Conservation (phyloP, 2,888 invertebrate species). For the Minunthozetes semirufus region DNA sequence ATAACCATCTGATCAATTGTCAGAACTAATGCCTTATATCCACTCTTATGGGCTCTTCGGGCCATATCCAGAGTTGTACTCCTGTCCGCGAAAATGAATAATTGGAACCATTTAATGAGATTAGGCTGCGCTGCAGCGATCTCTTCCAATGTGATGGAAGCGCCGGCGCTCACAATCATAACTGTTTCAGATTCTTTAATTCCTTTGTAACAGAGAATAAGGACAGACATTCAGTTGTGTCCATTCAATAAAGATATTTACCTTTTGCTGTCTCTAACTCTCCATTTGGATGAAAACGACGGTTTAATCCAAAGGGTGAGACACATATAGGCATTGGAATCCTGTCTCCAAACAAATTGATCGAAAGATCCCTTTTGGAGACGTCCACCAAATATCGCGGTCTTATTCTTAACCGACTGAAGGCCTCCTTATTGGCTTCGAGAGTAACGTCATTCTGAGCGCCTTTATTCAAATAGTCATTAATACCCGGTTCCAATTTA, state of each 20-base stretch:
- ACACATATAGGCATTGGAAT: slow-evolving; percentile 64
- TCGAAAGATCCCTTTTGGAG: slow-evolving; percentile 43
- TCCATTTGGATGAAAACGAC: slow-evolving; percentile 64
- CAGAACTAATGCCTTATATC: slow-evolving; percentile 76
- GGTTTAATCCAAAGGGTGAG: slow-evolving; percentile 70
- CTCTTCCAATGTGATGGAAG: slow-evolving; percentile 81
- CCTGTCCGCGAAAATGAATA: slow-evolving; percentile 76
- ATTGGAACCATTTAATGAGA: slow-evolving; percentile 78
- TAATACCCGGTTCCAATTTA: not conserved
- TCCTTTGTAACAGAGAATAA: not conserved
- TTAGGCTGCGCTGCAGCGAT: slow-evolving; percentile 67
- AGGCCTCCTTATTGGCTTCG: slow-evolving; percentile 65
- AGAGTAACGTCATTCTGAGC: slow-evolving; percentile 72
- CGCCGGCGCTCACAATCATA: slow-evolving; percentile 73
- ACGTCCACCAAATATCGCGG: slow-evolving; percentile 48
- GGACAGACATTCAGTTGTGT: not conserved
- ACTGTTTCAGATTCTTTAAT: slow-evolving; percentile 55
- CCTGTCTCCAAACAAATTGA: slow-evolving; percentile 59
- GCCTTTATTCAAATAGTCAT: slow-evolving; percentile 56
- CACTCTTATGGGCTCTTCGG: slow-evolving; percentile 67
- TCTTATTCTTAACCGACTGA: slow-evolving; percentile 48
- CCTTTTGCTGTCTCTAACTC: slow-evolving; percentile 75
- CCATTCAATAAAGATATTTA: slow-evolving; percentile 45
- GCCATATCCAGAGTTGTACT: slow-evolving; percentile 65
- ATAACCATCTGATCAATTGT: slow-evolving; percentile 74